These are phyloP conservation scores for Typhlomys cinereus DNA, from an alignment of 2,113 vertebrate species.

Conservation along the genomic window DNA sequence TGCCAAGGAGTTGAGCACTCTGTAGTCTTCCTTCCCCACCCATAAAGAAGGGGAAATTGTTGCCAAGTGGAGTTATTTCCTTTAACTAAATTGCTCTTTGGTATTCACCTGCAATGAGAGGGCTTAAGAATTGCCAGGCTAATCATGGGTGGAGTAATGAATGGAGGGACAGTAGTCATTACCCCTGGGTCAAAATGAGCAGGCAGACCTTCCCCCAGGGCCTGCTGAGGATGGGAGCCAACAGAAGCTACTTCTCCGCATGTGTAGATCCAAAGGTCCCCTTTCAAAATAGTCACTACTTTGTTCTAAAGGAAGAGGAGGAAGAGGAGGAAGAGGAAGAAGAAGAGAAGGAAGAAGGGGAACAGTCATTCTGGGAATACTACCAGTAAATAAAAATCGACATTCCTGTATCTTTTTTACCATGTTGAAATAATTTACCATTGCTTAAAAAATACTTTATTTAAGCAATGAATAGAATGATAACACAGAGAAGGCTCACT, in stretches of 20 bases:
- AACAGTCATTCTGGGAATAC: neutral
- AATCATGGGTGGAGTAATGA: neutral
- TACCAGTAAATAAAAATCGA: neutral
- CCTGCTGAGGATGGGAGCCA: neutral
- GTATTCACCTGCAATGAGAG: neutral
- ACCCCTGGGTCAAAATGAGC: neutral
- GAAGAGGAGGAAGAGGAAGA: too few species aligned
- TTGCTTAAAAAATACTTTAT: neutral
- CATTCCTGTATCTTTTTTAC: neutral
- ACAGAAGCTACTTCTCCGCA: neutral
- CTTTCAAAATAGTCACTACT: neutral
- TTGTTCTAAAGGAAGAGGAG: neutral
- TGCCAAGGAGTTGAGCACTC: neutral
- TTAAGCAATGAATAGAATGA: neutral
- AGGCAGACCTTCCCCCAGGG: neutral
- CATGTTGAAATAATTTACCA: neutral
- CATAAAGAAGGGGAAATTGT: neutral
- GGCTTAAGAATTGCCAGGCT: neutral
- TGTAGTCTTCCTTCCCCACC: neutral
- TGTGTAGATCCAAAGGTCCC: neutral
- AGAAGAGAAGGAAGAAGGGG: neutral
- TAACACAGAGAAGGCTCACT: neutral
- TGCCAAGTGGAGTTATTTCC: conserved; percentile 6
- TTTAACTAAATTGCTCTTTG: neutral
- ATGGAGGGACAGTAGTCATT: neutral